phyloP scores from a whole-genome alignment of 2,113 vertebrate species.

The Trochalopteron elliotii region DNA sequence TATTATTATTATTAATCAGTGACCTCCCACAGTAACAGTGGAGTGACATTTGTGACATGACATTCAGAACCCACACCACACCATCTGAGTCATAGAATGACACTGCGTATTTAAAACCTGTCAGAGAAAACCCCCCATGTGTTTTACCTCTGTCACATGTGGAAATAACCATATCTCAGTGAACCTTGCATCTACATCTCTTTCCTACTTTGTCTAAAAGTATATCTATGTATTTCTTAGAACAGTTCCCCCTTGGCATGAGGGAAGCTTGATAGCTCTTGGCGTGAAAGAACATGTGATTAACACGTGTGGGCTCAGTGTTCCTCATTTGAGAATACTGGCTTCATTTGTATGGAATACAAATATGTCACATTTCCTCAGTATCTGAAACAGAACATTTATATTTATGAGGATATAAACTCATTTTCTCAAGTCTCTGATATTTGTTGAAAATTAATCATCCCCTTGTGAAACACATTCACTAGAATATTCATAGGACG shows the following conservation, averaged over 20 bases:
- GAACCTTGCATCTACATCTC: not conserved
- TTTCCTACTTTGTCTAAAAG: not conserved
- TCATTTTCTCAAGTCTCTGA: slow-evolving; percentile 54
- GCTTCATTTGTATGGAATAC: slow-evolving; percentile 30
- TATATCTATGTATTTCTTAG: not conserved
- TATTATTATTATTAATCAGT: not conserved
- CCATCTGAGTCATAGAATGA: rapidly evolving
- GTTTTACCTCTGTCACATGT: not conserved
- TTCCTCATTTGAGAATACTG: slow-evolving; percentile 10
- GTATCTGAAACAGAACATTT: slow-evolving; percentile 56
- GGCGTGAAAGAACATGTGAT: slow-evolving; percentile 26
- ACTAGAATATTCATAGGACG: slow-evolving; percentile 67
- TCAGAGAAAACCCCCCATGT: not conserved
- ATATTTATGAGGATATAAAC: slow-evolving; percentile 67
- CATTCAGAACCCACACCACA: rapidly evolving
- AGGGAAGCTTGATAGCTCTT: not conserved
- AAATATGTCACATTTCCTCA: slow-evolving; percentile 47
- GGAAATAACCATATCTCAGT: not conserved
- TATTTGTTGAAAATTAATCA: slow-evolving; percentile 70
- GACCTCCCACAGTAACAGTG: not conserved
- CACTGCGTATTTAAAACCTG: not conserved
- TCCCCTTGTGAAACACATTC: slow-evolving; percentile 48
- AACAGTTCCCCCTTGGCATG: not conserved
- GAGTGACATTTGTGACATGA: not conserved
- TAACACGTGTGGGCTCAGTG: slow-evolving; percentile 28